These are phyloP conservation scores for Arremon brunneinucha DNA, from an alignment of 2,797 vertebrate genomes.

Conservation along the genomic window DNA sequence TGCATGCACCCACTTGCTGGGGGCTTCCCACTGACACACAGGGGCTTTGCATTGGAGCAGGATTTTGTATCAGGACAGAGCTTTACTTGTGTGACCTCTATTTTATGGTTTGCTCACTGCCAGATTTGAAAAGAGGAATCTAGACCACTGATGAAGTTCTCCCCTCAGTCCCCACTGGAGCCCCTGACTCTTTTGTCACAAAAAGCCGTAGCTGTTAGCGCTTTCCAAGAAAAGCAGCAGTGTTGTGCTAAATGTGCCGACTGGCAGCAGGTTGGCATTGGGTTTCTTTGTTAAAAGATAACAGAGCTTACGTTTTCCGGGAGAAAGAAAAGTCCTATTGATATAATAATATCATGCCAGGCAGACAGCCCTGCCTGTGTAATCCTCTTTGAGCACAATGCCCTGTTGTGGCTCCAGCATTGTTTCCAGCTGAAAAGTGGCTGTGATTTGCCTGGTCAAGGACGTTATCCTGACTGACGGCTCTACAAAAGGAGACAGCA, in stretches of 20 bases:
- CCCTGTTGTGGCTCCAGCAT: slow-evolving; percentile 41
- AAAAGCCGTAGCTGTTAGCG: background rate
- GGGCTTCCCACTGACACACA: background rate
- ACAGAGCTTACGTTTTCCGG: slow-evolving; percentile 46
- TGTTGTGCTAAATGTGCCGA: slow-evolving; percentile 27
- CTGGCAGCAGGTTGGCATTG: slow-evolving; percentile 63
- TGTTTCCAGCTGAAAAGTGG: slow-evolving; percentile 69
- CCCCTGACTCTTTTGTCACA: background rate
- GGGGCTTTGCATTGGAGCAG: background rate
- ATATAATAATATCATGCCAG: slow-evolving; percentile 71
- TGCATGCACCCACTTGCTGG: fast-evolving
- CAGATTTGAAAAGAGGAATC: background rate
- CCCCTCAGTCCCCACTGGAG: background rate
- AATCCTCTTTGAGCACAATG: slow-evolving; percentile 67
- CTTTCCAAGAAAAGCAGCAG: slow-evolving; percentile 60
- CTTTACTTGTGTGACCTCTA: background rate
- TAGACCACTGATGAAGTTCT: background rate
- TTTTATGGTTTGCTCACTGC: background rate
- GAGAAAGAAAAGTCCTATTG: slow-evolving; percentile 65
- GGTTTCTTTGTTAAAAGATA: slow-evolving; percentile 62
- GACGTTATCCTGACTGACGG: slow-evolving; percentile 66
- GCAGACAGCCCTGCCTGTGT: slow-evolving; percentile 63
- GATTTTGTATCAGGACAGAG: background rate
- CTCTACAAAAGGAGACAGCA: slow-evolving; percentile 50
- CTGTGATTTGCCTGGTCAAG: slow-evolving; percentile 41